Conservation (phyloP, 2,888 invertebrate species). For the Epistrophella euchroma region DNA sequence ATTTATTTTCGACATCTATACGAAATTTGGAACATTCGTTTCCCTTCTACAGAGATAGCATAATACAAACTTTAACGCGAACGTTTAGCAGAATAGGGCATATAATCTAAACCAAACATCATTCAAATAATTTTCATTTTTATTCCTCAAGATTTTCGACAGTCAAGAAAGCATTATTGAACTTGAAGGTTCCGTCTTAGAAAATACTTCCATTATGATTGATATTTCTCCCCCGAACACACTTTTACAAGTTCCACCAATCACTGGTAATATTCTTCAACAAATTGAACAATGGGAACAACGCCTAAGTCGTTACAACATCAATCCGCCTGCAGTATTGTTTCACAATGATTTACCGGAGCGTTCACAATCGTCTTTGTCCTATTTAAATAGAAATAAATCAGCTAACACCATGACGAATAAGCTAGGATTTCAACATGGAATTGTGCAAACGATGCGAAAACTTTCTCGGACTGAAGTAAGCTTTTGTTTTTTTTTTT, state of each 20-base stretch:
- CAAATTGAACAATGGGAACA: conserved; percentile 69
- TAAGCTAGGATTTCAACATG: conserved; percentile 81
- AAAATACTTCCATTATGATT: conserved; percentile 1
- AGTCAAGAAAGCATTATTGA: conserved; percentile 94
- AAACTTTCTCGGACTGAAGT: conserved; percentile 32
- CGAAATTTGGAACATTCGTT: no score
- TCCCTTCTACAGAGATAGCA: no score
- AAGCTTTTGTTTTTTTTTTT: neutral
- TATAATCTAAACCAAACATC: neutral
- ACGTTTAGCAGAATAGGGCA: no score
- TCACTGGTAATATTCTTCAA: conserved; percentile 10
- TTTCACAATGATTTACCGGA: conserved; percentile 80
- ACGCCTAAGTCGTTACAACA: conserved; percentile 34
- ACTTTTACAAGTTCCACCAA: neutral
- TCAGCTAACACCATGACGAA: conserved; percentile 80
- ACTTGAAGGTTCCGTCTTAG: conserved; percentile 84
- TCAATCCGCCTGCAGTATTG: conserved; percentile 67
- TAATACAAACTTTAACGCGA: no score
- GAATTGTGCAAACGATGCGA: conserved; percentile 66
- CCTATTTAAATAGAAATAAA: conserved; percentile 79
- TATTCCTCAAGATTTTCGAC: conserved; percentile 88
- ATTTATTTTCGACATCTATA: no score
- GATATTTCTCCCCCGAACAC: neutral
- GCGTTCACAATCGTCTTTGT: conserved; percentile 82
- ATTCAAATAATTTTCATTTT: neutral